phyloP scores from a whole-genome alignment of 2,113 vertebrate genomes.

The Oceanites oceanicus region DNA sequence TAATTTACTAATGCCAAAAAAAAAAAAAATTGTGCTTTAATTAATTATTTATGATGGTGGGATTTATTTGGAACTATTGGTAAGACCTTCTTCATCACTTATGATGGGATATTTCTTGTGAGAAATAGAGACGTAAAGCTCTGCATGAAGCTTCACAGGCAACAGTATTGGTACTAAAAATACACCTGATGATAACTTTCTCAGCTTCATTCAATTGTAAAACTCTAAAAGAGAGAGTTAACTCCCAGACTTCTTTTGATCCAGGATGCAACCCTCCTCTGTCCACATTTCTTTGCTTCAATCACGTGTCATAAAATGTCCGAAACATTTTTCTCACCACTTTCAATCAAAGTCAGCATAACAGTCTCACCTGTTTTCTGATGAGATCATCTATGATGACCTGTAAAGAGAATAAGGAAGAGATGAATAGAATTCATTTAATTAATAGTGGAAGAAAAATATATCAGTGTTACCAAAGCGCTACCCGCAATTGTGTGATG shows the following conservation, averaged over 20 bases:
- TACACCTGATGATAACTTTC: not conserved
- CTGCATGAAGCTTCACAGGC: not conserved
- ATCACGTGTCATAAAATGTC: not conserved
- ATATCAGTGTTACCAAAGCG: not conserved
- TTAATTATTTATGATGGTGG: conserved; percentile 20
- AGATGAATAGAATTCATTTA: not conserved
- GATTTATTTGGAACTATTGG: conserved; percentile 16
- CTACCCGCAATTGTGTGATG: not conserved
- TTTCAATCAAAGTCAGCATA: not conserved
- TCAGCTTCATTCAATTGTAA: not conserved
- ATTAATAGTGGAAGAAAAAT: not conserved
- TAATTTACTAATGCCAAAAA: not conserved
- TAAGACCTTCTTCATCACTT: not conserved
- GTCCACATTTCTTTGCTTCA: not conserved
- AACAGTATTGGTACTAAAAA: not conserved
- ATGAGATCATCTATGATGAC: not conserved
- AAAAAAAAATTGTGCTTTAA: not conserved
- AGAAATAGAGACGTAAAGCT: not conserved
- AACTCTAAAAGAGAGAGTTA: not conserved
- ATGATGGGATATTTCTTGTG: not conserved
- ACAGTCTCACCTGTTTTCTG: not conserved
- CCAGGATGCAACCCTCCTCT: not conserved
- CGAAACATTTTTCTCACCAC: not conserved
- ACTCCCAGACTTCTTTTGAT: not conserved
- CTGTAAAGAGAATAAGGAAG: not conserved